Evolutionary conservation across 2,888 invertebrate genomes (phyloP).

Genomic region (Neoscelio sp.): DNA sequence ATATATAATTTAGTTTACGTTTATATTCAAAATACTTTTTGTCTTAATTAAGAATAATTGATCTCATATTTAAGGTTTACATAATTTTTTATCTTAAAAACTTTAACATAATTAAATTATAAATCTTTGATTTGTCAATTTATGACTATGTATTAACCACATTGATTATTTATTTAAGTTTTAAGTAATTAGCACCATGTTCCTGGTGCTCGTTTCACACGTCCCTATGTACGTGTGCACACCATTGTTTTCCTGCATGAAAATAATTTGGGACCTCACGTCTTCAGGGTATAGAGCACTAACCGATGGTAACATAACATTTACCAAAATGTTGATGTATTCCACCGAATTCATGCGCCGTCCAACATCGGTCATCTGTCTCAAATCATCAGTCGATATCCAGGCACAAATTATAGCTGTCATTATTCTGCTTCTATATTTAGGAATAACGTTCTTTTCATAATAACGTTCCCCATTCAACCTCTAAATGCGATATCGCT

Average conservation of each 20-base stretch:
- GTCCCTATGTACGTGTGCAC: too few species aligned
- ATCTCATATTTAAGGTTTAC: too few species aligned
- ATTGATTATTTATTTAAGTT: too few species aligned
- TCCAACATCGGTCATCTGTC: neutral
- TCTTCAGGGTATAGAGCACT: constrained; percentile 12
- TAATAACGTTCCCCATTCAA: neutral
- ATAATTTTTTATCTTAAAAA: too few species aligned
- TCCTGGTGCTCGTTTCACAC: too few species aligned
- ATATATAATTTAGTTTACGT: too few species aligned
- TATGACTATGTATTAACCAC: too few species aligned
- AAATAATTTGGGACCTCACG: constrained; percentile 18
- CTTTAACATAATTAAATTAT: too few species aligned
- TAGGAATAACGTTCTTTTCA: neutral
- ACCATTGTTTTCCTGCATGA: constrained; percentile 69
- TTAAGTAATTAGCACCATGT: too few species aligned
- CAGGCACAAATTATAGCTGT: neutral
- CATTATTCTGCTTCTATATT: neutral
- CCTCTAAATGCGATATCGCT: constrained; percentile 3
- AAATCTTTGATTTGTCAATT: too few species aligned
- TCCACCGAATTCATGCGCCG: constrained; percentile 21
- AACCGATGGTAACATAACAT: constrained; percentile 28
- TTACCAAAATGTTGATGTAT: constrained; percentile 17
- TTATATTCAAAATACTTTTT: too few species aligned
- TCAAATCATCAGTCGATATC: neutral
- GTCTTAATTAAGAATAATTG: too few species aligned